Base-by-base conservation (phyloP, 2,888 invertebrate species). In the Volucella zonaria region DNA sequence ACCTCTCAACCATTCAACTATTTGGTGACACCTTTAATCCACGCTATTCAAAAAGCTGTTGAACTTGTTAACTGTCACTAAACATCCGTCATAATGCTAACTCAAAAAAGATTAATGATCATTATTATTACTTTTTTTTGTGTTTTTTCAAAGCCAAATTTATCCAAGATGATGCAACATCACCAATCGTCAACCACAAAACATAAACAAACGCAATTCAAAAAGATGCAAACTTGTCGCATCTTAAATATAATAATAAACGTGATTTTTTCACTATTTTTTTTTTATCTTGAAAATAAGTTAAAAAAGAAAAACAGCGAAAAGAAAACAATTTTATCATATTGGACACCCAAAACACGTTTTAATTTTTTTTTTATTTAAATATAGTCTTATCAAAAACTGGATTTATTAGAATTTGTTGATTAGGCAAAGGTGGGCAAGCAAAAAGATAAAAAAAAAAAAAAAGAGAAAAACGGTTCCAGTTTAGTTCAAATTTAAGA, bases 131-230 rank as follows among this genome's bases (percentile, higher is more conserved):
- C 6, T 6, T 31, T 31, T 31, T 31, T 31, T 31, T 31, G 6
- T 6, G 0, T 31, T 1, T 31, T 31, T 31, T 49, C 15, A 49
- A 14, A 42, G 42, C 70, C 47, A 23, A 23, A 23, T 23, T 70
- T 70, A 51, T 59, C 23, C 40, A 51, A 61, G 67, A 54, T 76
- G 59, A 68, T 76, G 70, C 71, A 87, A 87, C 87, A 87, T 47
- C 61, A 64, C 45, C 31, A 14, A 62, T 15, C 6, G 2, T 31
- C 31, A 31, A 6, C 31, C 31, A 31, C 6, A 31, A 31, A 31
- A 31, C 15, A 52, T 56, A 42, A 68, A 43, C 15, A 58, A 64
- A 38, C 43, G 23, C 58, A 70, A 74, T 31, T 31, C 31, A 31
- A 31, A 31, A 31, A 31, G 31, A 74, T 45, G 59, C 59, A 52